phyloP scores from a whole-genome alignment of 2,113 vertebrate species.

The Ictalurus punctatus region DNA sequence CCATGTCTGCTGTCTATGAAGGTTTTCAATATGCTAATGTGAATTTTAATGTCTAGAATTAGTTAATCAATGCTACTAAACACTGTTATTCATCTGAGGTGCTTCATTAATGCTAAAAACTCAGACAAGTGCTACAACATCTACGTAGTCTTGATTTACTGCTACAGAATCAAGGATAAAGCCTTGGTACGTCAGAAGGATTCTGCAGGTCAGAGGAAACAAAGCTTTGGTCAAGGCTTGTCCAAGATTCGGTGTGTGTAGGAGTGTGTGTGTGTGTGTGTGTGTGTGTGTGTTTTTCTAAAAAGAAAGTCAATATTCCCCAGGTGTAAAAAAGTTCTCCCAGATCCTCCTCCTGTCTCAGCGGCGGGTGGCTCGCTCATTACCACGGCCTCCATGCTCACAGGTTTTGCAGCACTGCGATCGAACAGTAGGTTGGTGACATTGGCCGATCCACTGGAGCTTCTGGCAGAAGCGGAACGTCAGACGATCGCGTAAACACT shows the following conservation, averaged over 20 bases:
- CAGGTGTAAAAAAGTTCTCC: constrained; percentile 12
- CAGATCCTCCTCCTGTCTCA: constrained; percentile 55
- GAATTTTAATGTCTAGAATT: background rate
- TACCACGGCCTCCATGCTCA: constrained; percentile 56
- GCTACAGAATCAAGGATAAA: background rate
- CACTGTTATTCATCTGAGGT: background rate
- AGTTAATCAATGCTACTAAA: background rate
- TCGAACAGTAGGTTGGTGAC: constrained; percentile 73
- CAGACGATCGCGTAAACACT: constrained; percentile 80
- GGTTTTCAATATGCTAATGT: background rate
- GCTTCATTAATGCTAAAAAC: background rate
- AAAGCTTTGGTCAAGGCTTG: background rate
- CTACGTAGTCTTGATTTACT: background rate
- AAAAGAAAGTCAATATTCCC: background rate
- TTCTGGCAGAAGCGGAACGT: constrained; percentile 83
- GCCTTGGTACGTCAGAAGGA: background rate
- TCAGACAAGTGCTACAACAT: background rate
- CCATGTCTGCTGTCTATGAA: background rate
- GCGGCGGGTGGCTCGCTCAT: constrained; percentile 63
- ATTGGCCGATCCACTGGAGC: constrained; percentile 81
- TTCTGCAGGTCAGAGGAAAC: background rate
- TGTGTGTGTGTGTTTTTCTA: background rate
- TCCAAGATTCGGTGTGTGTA: background rate
- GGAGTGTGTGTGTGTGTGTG: background rate
- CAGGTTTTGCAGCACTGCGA: constrained; percentile 88